These are phyloP conservation scores for Ficedula albicollis DNA, from an alignment of 2,797 vertebrate genomes.

Conservation along the genomic window DNA sequence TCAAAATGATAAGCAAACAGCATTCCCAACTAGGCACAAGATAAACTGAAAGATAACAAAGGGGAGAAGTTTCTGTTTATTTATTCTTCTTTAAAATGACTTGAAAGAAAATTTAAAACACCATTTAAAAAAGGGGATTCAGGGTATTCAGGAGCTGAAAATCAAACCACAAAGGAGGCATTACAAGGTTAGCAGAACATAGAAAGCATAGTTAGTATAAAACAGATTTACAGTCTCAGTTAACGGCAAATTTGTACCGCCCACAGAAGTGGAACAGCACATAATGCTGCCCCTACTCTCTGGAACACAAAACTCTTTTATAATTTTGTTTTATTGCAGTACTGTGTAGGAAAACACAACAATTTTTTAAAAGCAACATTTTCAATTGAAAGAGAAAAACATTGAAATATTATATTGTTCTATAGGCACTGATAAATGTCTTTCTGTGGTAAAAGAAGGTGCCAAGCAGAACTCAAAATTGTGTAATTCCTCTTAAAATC, in stretches of 20 bases:
- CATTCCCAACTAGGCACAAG: neutral
- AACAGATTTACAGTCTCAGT: slow-evolving; percentile 58
- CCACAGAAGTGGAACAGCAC: slow-evolving; percentile 38
- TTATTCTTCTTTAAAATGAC: slow-evolving; percentile 56
- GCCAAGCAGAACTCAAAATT: slow-evolving; percentile 41
- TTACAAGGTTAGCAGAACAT: slow-evolving; percentile 53
- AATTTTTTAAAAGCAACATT: slow-evolving; percentile 61
- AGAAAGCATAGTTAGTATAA: slow-evolving; percentile 61
- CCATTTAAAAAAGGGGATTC: slow-evolving; percentile 1
- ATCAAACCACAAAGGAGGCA: slow-evolving; percentile 44
- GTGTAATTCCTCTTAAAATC: slow-evolving; percentile 25
- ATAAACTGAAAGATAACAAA: slow-evolving; percentile 1
- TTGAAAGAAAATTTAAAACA: slow-evolving; percentile 45
- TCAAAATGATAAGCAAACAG: neutral
- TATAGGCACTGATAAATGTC: slow-evolving; percentile 49
- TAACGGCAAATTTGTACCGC: slow-evolving; percentile 27
- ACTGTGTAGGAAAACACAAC: slow-evolving; percentile 29
- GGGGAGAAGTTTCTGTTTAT: slow-evolving; percentile 16
- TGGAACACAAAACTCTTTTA: slow-evolving; percentile 32
- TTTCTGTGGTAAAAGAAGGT: slow-evolving; percentile 4
- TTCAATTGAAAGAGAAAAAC: slow-evolving; percentile 39
- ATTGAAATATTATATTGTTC: slow-evolving; percentile 51
- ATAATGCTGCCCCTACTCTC: slow-evolving; percentile 35
- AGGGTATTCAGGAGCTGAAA: slow-evolving; percentile 20
- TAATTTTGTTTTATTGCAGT: slow-evolving; percentile 8